These are phyloP conservation scores for Rhimphoctona megacephalus DNA, from an alignment of 2,888 invertebrate species.

Conservation along the genomic window DNA sequence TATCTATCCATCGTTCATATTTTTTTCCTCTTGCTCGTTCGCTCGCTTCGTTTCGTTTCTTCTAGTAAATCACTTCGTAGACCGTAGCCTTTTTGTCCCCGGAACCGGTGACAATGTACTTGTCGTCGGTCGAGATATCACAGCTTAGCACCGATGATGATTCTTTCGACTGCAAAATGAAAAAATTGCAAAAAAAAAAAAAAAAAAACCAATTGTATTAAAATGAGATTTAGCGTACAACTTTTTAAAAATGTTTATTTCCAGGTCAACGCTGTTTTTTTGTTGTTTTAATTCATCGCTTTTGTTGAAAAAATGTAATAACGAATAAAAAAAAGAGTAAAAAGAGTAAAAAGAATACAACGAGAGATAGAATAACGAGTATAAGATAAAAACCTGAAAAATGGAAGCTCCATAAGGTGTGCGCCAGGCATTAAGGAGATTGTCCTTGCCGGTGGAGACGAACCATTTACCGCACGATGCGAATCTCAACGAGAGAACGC, in stretches of 20 bases:
- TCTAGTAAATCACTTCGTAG: slow-evolving; percentile 96
- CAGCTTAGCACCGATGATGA: slow-evolving; percentile 99
- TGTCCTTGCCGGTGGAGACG: slow-evolving; percentile 99
- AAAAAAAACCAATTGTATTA: neutral
- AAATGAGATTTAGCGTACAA: neutral
- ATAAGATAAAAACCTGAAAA: slow-evolving; percentile 91
- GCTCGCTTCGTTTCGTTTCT: neutral
- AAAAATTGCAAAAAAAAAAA: slow-evolving; percentile 77
- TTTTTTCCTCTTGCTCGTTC: neutral
- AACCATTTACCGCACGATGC: slow-evolving; percentile 99
- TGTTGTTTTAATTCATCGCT: too few relatives aligned
- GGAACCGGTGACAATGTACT: slow-evolving; percentile 98
- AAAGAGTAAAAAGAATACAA: neutral
- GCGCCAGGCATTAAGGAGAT: slow-evolving; percentile 98
- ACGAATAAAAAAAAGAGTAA: neutral
- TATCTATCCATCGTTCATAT: neutral
- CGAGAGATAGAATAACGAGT: neutral
- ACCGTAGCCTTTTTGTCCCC: slow-evolving; percentile 99
- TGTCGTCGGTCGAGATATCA: slow-evolving; percentile 99
- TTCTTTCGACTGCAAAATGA: slow-evolving; percentile 92
- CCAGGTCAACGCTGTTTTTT: too few relatives aligned
- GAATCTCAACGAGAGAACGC: slow-evolving; percentile 97
- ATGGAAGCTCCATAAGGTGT: slow-evolving; percentile 99
- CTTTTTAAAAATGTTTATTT: too few relatives aligned
- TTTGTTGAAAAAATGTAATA: too few relatives aligned